Base-by-base conservation (phyloP, 53 echinoderm and acorn worm genomes). In the Temnopleurus reevesii region DNA sequence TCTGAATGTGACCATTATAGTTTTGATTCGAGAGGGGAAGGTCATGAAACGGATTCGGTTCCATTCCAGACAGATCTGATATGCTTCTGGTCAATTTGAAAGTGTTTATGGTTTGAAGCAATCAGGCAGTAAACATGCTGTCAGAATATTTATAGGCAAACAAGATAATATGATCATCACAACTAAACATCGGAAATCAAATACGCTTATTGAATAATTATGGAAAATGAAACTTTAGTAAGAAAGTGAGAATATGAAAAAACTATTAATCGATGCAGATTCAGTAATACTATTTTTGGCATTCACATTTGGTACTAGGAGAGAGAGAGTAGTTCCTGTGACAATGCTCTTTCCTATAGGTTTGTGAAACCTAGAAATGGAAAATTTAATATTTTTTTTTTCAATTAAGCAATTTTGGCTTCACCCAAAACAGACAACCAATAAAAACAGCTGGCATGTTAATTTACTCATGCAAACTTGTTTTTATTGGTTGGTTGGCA, bases 61-160 rank as follows among this genome's bases (percentile, higher is more conserved):
- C 21, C 66, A 66, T 66, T 66, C n/a, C 66, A 66, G 66, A 66
- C 66, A 36, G 41, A 66, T 38, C 41, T 66, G 19, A 41, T 66
- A 38, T 66, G 2, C 66, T 66, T 41, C 41, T 21, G 66, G 66
- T 66, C 66, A 66, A 66, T 66, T 66, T 66, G n/a, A n/a, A n/a
- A n/a, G n/a, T n/a, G n/a, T n/a, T n/a, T n/a, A n/a, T n/a, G n/a
- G n/a, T n/a, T n/a, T n/a, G 66, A 66, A 7, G 38, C 66, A 38
- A 66, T 66, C 41, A 41, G 0, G 4, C 2, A 29, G 38, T 24
- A 66, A 7, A 41, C 17, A 41, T 7, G 66, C 66, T 66, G 66
- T 6, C n/a, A 41, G 36, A 61, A 33, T 61, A 61, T 61, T 61
- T 15, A 61, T 19, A 30, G 21, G 66, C n/a, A 66, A 66, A 66